phyloP scores from a whole-genome alignment of 2,888 invertebrate genomes.

The Phoenoteleia sp. region DNA sequence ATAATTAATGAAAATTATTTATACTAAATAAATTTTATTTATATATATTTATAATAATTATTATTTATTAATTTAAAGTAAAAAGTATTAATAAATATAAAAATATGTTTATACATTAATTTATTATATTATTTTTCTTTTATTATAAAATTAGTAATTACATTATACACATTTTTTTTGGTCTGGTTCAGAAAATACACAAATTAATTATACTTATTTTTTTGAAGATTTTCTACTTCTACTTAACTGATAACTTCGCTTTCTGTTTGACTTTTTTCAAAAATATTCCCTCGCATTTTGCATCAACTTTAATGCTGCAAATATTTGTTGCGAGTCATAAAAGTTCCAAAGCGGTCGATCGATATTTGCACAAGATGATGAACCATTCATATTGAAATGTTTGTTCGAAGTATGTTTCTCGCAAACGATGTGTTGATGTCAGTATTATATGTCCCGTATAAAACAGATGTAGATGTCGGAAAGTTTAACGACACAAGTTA shows the following conservation, averaged over 20 bases:
- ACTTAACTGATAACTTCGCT: conserved; percentile 19
- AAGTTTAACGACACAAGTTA: too few species aligned
- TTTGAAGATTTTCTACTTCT: neutral
- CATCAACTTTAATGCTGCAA: conserved; percentile 35
- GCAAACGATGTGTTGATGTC: conserved; percentile 17
- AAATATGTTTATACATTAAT: neutral
- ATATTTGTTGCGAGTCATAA: conserved; percentile 55
- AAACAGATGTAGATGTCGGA: too few species aligned
- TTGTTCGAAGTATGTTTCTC: conserved; percentile 12
- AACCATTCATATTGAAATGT: conserved; percentile 39
- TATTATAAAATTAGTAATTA: too few species aligned
- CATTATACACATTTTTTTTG: too few species aligned
- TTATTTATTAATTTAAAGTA: too few species aligned
- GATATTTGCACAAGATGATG: conserved; percentile 46
- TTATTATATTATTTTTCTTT: neutral
- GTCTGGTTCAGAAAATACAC: too few species aligned
- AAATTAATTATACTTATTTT: neutral
- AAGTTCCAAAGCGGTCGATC: conserved; percentile 35
- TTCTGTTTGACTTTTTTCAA: conserved; percentile 3
- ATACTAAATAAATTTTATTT: too few species aligned
- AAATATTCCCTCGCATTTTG: neutral
- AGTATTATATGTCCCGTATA: conserved; percentile 5
- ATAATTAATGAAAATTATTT: too few species aligned
- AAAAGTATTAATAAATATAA: too few species aligned
- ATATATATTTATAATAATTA: too few species aligned